Conservation (phyloP, 2,113 vertebrate species). For the Protobothrops flavoviridis region DNA sequence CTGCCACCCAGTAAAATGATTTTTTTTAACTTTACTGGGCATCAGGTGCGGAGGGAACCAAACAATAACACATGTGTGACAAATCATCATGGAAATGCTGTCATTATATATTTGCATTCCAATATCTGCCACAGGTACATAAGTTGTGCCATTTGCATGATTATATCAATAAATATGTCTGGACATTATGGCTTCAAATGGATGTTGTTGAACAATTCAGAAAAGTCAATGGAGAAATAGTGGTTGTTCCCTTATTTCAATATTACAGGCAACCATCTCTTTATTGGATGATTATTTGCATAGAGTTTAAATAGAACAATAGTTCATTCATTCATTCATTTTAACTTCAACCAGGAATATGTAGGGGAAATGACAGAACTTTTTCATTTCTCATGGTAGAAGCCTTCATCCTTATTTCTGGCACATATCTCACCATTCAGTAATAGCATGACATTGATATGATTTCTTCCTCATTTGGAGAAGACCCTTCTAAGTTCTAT, state of each 20-base stretch:
- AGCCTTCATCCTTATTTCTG: background rate
- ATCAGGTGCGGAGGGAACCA: background rate
- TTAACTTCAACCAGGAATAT: background rate
- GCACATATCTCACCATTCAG: background rate
- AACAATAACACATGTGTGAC: background rate
- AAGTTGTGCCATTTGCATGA: background rate
- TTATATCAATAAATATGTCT: background rate
- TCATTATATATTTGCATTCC: background rate
- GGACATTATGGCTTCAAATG: background rate
- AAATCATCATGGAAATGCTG: background rate
- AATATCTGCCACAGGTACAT: background rate
- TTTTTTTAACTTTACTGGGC: background rate
- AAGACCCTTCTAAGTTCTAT: background rate
- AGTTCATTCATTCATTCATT: background rate
- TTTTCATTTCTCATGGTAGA: background rate
- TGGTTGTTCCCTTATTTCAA: background rate
- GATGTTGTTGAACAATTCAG: background rate
- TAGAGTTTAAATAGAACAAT: background rate
- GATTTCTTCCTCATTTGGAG: background rate
- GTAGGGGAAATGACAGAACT: background rate
- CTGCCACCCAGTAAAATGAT: background rate
- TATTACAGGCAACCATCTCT: background rate
- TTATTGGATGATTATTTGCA: background rate
- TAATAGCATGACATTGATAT: background rate
- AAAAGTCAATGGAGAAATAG: background rate